Conservation (phyloP, 35 echinoderm and acorn worm species). For the Amphiura filiformis region DNA sequence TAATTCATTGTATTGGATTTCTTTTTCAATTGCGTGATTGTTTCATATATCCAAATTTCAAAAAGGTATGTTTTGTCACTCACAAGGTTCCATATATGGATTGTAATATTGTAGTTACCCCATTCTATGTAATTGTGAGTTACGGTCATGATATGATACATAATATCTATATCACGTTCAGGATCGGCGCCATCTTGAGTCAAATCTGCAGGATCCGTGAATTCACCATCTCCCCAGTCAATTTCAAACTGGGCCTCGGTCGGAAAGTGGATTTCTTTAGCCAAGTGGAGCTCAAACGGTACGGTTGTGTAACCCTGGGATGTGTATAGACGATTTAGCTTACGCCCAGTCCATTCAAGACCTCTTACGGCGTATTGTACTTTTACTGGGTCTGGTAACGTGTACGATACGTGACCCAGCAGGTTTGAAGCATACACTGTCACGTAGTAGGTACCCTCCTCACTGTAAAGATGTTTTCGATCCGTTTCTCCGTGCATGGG, state of each 20-base stretch:
- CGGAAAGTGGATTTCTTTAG: conserved; percentile 62
- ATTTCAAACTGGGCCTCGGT: conserved; percentile 59
- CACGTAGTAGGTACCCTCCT: conserved; percentile 61
- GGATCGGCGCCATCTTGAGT: conserved; percentile 25
- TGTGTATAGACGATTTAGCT: conserved; percentile 56
- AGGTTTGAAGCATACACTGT: conserved; percentile 65
- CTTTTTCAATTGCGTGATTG: conserved; percentile 74
- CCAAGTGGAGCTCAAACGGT: conserved; percentile 59
- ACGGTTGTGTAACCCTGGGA: conserved; percentile 44
- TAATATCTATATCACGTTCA: conserved; percentile 49
- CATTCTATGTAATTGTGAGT: conserved; percentile 61
- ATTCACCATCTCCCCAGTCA: conserved; percentile 69
- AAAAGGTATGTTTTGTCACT: conserved; percentile 39
- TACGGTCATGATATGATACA: conserved; percentile 51
- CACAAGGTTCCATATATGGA: conserved; percentile 74
- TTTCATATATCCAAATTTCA: conserved; percentile 76
- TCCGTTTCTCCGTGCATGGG: conserved; percentile 27
- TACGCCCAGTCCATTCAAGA: conserved; percentile 60
- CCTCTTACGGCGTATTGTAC: conserved; percentile 74
- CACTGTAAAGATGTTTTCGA: conserved; percentile 58
- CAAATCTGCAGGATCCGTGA: conserved; percentile 4
- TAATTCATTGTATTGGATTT: conserved; percentile 74
- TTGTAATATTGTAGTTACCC: conserved; percentile 77
- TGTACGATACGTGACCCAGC: conserved; percentile 44
- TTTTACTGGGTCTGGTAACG: conserved; percentile 47